Percentiles rank a stretch among this genome's conserved stretches.
Evolutionary conservation across 2,888 invertebrate species (phyloP).

Genomic region (Acleris emargana): DNA sequence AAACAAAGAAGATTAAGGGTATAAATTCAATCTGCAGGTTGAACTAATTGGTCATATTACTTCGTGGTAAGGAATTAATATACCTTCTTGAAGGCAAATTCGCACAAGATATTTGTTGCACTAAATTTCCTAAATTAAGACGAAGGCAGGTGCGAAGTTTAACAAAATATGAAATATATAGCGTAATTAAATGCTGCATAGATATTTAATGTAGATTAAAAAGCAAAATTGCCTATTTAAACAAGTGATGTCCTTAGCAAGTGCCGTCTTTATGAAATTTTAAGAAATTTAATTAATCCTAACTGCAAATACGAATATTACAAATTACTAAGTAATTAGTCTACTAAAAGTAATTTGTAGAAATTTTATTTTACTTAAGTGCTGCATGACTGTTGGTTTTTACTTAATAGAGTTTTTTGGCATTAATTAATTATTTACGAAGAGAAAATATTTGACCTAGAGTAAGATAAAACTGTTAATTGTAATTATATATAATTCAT

Average conservation of each 20-base stretch:
- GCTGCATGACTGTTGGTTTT: too few species aligned
- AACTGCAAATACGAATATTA: too few species aligned
- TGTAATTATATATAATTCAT: too few species aligned
- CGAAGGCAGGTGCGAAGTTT: conserved; percentile 23
- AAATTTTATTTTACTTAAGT: too few species aligned
- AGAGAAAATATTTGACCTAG: too few species aligned
- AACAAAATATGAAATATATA: conserved; percentile 24
- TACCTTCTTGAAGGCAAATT: conserved; percentile 21
- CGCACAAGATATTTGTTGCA: conserved; percentile 28
- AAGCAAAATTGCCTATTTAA: background rate
- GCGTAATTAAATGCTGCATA: conserved; percentile 25
- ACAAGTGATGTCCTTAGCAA: background rate
- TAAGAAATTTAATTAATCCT: too few species aligned
- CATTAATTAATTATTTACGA: too few species aligned
- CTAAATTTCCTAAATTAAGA: conserved; percentile 21
- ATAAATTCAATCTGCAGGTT: conserved; percentile 32
- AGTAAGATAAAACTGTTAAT: too few species aligned
- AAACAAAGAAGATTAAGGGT: conserved; percentile 26
- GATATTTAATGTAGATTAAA: conserved; percentile 11
- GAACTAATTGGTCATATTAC: conserved; percentile 33
- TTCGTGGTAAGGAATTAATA: conserved; percentile 33
- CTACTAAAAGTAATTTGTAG: too few species aligned
- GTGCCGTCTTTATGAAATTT: background rate
- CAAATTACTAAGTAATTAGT: too few species aligned
- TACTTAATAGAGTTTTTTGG: too few species aligned